Conservation (phyloP, 2,888 invertebrate genomes). For the Calameuta filiformis region DNA sequence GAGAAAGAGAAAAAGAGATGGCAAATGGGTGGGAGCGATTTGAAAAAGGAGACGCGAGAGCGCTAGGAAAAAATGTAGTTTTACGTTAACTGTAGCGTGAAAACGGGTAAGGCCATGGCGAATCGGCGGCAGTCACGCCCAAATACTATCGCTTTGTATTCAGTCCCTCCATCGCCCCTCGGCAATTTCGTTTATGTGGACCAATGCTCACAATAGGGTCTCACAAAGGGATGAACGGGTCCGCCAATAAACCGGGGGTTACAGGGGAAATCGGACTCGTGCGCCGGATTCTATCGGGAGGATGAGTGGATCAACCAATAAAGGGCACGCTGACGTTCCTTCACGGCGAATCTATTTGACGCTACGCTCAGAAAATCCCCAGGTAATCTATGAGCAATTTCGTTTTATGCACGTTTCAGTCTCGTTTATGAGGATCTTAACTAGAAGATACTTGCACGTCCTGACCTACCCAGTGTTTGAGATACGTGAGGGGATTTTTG, state of each 20-base stretch:
- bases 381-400: constrained; percentile 22
- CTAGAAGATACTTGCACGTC: background rate
- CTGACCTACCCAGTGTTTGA: background rate
- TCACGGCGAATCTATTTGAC: constrained; percentile 33
- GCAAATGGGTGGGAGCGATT: background rate
- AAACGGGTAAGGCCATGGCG: constrained; percentile 55
- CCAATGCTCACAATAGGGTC: constrained; percentile 56
- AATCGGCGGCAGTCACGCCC: constrained; percentile 60
- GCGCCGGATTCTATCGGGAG: constrained; percentile 55
- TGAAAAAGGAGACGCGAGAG: background rate
- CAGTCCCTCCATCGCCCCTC: constrained; percentile 45
- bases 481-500: background rate
- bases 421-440: constrained; percentile 19
- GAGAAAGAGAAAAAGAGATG: background rate
- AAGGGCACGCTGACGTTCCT: constrained; percentile 39
- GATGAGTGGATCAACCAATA: constrained; percentile 60
- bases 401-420: constrained; percentile 20
- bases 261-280: constrained; percentile 57
- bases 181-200: constrained; percentile 64
- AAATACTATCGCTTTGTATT: constrained; percentile 47
- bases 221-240: constrained; percentile 60
- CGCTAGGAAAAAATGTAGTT: constrained; percentile 25
- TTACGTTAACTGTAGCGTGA: constrained; percentile 52
- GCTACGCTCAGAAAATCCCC: constrained; percentile 27
- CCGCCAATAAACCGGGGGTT: constrained; percentile 58